Evolutionary conservation across 1,140 invertebrate species (phyloP).

Genomic region (Eulimnadia texana): DNA sequence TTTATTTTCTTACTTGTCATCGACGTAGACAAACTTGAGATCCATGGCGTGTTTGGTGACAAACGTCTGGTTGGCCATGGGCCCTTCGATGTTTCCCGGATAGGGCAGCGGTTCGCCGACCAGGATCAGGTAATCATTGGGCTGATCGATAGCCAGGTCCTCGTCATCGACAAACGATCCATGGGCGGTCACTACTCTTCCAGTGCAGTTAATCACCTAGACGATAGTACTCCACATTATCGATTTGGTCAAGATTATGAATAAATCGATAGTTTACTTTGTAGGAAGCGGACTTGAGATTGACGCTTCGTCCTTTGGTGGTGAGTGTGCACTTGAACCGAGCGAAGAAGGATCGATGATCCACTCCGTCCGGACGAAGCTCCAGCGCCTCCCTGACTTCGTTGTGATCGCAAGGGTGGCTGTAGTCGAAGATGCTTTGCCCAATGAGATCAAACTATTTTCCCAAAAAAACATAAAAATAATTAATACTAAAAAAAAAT

Average conservation of each 20-base stretch:
- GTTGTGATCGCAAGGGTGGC: slow-evolving; percentile 86
- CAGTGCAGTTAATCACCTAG: slow-evolving; percentile 76
- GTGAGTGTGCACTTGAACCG: slow-evolving; percentile 84
- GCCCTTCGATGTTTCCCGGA: slow-evolving; percentile 81
- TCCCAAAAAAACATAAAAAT: no score
- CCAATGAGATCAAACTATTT: slow-evolving; percentile 82
- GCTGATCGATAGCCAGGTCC: not conserved
- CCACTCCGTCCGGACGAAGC: slow-evolving; percentile 24
- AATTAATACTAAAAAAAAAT: slow-evolving; percentile 7
- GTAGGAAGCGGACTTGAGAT: slow-evolving; percentile 81
- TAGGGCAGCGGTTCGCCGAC: slow-evolving; percentile 79
- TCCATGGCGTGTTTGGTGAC: slow-evolving; percentile 78
- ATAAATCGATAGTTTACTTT: slow-evolving; percentile 47
- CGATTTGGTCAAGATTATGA: no score
- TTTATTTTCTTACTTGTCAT: slow-evolving; percentile 62
- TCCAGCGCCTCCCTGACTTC: slow-evolving; percentile 68
- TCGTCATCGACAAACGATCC: slow-evolving; percentile 2
- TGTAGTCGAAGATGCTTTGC: slow-evolving; percentile 83
- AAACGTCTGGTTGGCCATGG: slow-evolving; percentile 73
- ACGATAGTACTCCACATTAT: slow-evolving; percentile 21
- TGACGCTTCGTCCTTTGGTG: slow-evolving; percentile 75
- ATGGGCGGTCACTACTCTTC: slow-evolving; percentile 45
- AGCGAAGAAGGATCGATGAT: slow-evolving; percentile 49
- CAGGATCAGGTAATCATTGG: slow-evolving; percentile 44
- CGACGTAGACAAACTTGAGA: slow-evolving; percentile 87